Percentiles rank a stretch among this genome's conserved stretches.
Evolutionary conservation across 2,797 vertebrate species (phyloP).

Genomic region (Kryptopterus vitreolus): DNA sequence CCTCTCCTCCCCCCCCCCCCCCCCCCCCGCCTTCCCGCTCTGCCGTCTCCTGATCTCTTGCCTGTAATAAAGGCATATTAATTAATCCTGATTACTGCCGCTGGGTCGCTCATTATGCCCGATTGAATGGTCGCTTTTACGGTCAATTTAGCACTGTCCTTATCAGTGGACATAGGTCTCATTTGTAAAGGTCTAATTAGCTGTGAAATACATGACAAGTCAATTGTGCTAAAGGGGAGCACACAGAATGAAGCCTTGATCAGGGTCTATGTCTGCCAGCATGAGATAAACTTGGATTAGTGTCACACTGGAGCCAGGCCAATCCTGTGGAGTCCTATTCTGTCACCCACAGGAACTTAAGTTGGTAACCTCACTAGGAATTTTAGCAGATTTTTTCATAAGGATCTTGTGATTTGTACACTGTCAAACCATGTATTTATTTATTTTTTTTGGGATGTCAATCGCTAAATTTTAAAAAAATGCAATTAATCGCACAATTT

Average conservation of each 20-base stretch:
- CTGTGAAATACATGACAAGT: constrained; percentile 91
- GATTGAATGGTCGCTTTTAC: constrained; percentile 83
- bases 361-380: background rate
- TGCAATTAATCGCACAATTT: no score
- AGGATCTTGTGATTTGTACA: background rate
- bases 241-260: constrained; percentile 77
- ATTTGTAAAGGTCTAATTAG: constrained; percentile 89
- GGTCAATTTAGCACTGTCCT: constrained; percentile 85
- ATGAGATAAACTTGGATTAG: constrained; percentile 69
- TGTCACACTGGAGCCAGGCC: constrained; percentile 54
- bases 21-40: constrained; percentile 54
- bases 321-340: constrained; percentile 33
- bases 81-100: constrained; percentile 72
- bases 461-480: no score
- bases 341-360: background rate
- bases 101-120: constrained; percentile 69
- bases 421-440: background rate
- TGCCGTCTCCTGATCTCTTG: constrained; percentile 41
- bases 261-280: constrained; percentile 68
- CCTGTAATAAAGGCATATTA: constrained; percentile 60
- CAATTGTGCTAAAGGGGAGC: constrained; percentile 79
- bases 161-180: constrained; percentile 82
- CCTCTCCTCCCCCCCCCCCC: no score
- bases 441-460: no score
- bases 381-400: background rate